These are phyloP conservation scores for Chondrilla cf. caribensis DNA, from an alignment of 37 sponge, comb jelly and placozoan species.

Conservation along the genomic window DNA sequence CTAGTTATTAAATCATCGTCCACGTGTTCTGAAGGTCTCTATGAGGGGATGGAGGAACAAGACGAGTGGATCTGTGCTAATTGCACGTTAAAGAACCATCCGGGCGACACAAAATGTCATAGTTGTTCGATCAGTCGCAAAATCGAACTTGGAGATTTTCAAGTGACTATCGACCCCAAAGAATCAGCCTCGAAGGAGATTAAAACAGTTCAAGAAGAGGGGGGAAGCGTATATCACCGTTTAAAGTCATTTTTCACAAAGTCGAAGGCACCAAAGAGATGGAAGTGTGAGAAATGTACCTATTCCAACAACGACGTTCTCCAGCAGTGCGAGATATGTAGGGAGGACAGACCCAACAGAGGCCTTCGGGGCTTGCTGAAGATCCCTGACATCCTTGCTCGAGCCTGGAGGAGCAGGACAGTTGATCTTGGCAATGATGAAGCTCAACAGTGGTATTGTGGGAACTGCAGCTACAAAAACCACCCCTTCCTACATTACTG, in stretches of 20 bases:
- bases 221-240: neutral
- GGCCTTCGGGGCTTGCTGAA: neutral
- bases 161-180: no score
- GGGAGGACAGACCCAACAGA: neutral
- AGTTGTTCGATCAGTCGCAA: neutral
- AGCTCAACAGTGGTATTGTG: conserved; percentile 19
- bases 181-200: no score
- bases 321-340: conserved; percentile 31
- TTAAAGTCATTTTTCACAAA: neutral
- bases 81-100: neutral
- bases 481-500: neutral
- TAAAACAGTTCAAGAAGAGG: no score
- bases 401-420: no score
- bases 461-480: conserved; percentile 16
- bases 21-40: no score
- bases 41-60: neutral
- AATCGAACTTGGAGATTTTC: neutral
- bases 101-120: neutral
- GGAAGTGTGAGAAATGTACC: conserved; percentile 47
- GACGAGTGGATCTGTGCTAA: neutral
- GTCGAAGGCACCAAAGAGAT: neutral
- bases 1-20: no score
- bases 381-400: no score
- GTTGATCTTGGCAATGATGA: neutral
- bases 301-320: conserved; percentile 15